These are phyloP conservation scores for Prunella strophiata DNA, from an alignment of 2,797 vertebrate species.

Conservation along the genomic window DNA sequence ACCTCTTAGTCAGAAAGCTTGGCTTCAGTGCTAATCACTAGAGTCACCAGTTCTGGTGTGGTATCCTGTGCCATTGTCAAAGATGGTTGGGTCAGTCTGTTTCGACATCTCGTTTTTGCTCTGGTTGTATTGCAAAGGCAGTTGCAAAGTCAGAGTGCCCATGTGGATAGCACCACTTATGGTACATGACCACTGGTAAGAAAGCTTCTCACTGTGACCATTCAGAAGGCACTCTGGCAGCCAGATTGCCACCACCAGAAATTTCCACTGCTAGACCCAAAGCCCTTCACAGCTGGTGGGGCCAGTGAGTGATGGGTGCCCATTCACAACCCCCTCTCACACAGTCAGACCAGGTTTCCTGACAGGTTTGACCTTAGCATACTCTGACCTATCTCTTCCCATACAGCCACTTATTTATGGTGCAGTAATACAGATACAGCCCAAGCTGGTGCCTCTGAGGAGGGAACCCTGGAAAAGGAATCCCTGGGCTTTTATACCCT, in stretches of 20 bases:
- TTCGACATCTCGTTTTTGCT: background rate
- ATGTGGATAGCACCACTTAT: accelerated
- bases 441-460: accelerated
- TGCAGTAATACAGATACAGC: background rate
- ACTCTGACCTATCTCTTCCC: background rate
- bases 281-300: background rate
- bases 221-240: background rate
- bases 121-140: background rate
- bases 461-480: background rate
- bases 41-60: background rate
- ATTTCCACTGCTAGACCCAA: background rate
- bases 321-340: background rate
- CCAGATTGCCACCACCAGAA: background rate
- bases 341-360: background rate
- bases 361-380: background rate
- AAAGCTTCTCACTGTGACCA: background rate
- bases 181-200: too few species aligned
- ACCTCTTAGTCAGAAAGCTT: background rate
- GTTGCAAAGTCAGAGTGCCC: background rate
- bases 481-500: background rate
- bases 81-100: background rate
- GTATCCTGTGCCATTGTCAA: background rate
- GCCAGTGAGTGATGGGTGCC: accelerated
- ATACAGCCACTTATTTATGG: background rate
- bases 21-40: background rate